Evolutionary conservation across 2,113 vertebrate species (phyloP).

Genomic region (Xiphophorus maculatus): DNA sequence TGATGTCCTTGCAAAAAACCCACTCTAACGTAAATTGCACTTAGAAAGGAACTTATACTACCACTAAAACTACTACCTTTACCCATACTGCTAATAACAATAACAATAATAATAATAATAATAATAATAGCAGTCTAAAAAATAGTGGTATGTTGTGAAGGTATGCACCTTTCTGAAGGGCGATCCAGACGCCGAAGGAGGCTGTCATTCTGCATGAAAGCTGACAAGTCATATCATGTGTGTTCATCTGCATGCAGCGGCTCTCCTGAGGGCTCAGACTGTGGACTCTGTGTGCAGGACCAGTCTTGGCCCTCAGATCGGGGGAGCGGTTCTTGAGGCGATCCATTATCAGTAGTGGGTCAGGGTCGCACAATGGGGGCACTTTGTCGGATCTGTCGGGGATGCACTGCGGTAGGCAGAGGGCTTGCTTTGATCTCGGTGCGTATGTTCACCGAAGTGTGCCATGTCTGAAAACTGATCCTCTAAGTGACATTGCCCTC

Average conservation of each 20-base stretch:
- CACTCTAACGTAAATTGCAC: too few relatives aligned
- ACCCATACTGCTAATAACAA: too few relatives aligned
- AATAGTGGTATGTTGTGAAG: constrained; percentile 13
- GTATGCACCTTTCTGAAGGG: constrained; percentile 29
- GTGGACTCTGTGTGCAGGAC: constrained; percentile 38
- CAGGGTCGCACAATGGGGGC: constrained; percentile 76
- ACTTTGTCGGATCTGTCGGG: constrained; percentile 75
- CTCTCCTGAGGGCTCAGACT: constrained; percentile 25
- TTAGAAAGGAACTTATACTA: too few relatives aligned
- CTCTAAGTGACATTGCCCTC: constrained; percentile 67
- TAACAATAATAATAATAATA: too few relatives aligned
- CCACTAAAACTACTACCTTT: too few relatives aligned
- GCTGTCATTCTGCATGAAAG: constrained; percentile 52
- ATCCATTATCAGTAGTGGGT: constrained; percentile 78
- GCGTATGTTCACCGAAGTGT: constrained; percentile 80
- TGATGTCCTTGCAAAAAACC: constrained; percentile 35
- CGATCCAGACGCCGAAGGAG: constrained; percentile 35
- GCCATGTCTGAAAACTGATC: constrained; percentile 80
- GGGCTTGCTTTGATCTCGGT: constrained; percentile 76
- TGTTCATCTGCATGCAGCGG: constrained; percentile 58
- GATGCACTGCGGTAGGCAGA: constrained; percentile 78
- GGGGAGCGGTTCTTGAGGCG: constrained; percentile 68
- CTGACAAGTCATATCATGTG: constrained; percentile 66
- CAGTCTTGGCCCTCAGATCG: constrained; percentile 36
- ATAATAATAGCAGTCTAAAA: background rate